Evolutionary conservation across 2,797 vertebrate species (phyloP), one percentile per base, ranked within the genome.

Genomic region (Tapera naevia): DNA sequence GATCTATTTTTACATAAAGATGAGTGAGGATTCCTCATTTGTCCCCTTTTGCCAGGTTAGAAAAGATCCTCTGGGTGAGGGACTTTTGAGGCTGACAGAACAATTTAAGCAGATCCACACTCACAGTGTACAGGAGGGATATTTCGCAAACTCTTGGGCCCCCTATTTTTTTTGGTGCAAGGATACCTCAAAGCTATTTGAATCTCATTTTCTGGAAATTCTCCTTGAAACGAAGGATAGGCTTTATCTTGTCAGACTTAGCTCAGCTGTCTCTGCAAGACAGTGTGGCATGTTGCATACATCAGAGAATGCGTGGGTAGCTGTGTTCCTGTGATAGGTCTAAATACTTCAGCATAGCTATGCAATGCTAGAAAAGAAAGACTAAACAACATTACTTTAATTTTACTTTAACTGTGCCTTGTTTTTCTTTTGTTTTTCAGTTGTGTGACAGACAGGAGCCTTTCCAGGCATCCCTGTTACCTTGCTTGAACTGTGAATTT

Each of bases 31-130:
- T 73, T 74, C 57, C 46, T 41, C 19, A 0, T 4, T 8, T 24
- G 33, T 41, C 57, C 5, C 17, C 41, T 62, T 72, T 21, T 54
- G 21, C n/a, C 19, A 5, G 43, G 17, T 15, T 32, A 41, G 56
- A 19, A 64, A 19, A 41, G 60, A 54, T 24, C 11, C 10, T 61
- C 33, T 27, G 10, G 19, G 23, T 1, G 4, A 74, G 39, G 51
- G 32, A 28, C 67, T n/a, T 7, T 62, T 46, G 48, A 41, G n/a
- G 54, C 41, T 65, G 30, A 22, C 37, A 70, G 46, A 65, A 41
- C 19, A 51, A 9, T 65, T 43, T 22, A 11, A 66, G 32, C 32
- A 33, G 35, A 51, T 32, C 33, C 30, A 27, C 0, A 0, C 37
- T 56, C 50, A 11, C 25, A 33, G 41, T 2, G 2, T 39, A 11